phyloP scores from a whole-genome alignment of 1,140 invertebrate species.

The Drosophila athabasca region DNA sequence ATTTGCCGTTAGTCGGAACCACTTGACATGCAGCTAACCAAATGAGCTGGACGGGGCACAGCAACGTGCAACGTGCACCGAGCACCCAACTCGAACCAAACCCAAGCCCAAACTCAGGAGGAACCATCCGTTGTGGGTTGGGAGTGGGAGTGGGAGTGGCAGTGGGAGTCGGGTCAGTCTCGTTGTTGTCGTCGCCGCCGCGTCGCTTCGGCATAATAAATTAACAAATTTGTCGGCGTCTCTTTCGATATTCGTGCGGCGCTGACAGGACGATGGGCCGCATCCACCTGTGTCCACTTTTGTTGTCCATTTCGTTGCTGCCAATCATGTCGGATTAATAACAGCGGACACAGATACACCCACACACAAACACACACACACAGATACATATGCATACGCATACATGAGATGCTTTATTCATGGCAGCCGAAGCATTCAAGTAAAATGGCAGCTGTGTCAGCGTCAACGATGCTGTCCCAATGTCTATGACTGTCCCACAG shows the following conservation, averaged over 20 bases:
- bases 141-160: conserved; percentile 7
- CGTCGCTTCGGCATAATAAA: conserved; percentile 73
- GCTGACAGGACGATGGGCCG: conserved; percentile 64
- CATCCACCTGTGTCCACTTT: conserved; percentile 71
- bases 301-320: conserved; percentile 74
- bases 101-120: conserved; percentile 10
- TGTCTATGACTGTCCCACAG: conserved; percentile 1
- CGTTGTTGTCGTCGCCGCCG: conserved; percentile 31
- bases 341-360: conserved; percentile 36
- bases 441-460: conserved; percentile 70
- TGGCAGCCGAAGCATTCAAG: conserved; percentile 66
- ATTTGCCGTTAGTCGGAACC: conserved; percentile 56
- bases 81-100: background rate
- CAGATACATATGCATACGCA: background rate
- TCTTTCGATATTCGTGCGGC: conserved; percentile 65
- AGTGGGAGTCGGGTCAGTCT: conserved; percentile 47
- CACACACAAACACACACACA: background rate
- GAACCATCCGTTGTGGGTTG: conserved; percentile 8
- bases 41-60: conserved; percentile 52
- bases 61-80: conserved; percentile 1
- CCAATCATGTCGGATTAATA: conserved; percentile 81
- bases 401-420: conserved; percentile 68
- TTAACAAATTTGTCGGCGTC: conserved; percentile 79
- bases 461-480: conserved; percentile 18
- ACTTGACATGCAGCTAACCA: conserved; percentile 65